These are phyloP conservation scores for Bergia puertoricense DNA, from an alignment of 92 coral and sea anemone species.

Conservation along the genomic window DNA sequence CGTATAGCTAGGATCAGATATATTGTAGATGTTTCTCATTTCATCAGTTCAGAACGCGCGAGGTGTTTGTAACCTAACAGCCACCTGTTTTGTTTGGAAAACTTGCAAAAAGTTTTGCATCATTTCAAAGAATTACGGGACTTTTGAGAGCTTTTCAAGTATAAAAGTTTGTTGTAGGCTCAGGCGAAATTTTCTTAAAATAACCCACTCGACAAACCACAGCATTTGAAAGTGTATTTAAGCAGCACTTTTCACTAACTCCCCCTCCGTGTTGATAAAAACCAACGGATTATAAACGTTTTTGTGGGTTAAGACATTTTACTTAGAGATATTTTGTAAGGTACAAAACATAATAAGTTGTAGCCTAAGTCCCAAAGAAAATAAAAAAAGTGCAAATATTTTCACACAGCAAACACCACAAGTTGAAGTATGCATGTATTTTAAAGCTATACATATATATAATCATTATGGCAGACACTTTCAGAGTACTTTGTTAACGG, in stretches of 20 bases:
- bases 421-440: neutral
- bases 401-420: neutral
- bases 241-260: too few relatives aligned
- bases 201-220: neutral
- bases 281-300: neutral
- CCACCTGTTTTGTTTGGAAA: conserved; percentile 43
- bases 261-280: neutral
- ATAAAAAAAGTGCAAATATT: neutral
- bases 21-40: neutral
- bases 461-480: neutral
- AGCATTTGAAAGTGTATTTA: neutral
- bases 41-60: conserved; percentile 5
- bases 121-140: conserved; percentile 4
- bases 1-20: neutral
- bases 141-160: neutral
- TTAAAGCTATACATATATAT: neutral
- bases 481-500: neutral
- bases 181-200: neutral
- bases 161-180: neutral
- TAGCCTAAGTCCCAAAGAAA: neutral
- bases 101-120: conserved; percentile 25
- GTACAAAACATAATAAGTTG: neutral
- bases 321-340: neutral
- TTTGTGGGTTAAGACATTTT: neutral
- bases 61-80: conserved; percentile 9